Base-by-base conservation (phyloP, 1,140 invertebrate species). In the Hormaphis cornu region DNA sequence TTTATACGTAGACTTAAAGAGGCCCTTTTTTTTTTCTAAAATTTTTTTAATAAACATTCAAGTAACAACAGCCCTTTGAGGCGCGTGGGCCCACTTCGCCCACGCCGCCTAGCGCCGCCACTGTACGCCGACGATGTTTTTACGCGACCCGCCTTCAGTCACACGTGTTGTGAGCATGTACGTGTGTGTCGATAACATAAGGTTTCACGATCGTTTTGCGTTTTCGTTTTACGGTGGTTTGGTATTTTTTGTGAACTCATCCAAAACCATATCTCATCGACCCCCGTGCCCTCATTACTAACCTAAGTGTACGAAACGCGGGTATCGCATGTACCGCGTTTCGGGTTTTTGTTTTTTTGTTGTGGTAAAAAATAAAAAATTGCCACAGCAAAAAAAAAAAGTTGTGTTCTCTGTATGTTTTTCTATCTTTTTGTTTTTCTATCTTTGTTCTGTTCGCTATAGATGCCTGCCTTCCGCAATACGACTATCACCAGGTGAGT, bases 391-490 rank as follows among this genome's bases (percentile, higher is more conserved):
- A 48, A 20, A 66, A n/a, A 22, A 44, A 63, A 63, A 35, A 33
- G 30, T 50, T 66, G 50, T 73, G 53, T 74, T 63, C 70, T 72
- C 61, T 72, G 42, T 58, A 46, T 70, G 71, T 71, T 72, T 71
- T 70, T 72, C 59, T 72, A 69, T 75, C 72, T 75, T 69, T 74
- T 71, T 73, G 72, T 72, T 72, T 73, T 72, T 74, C 73, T 74
- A 70, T 74, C 73, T 74, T 79, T 81, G 79, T 81, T 81, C 80
- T 82, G 79, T 81, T 80, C 81, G 80, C 80, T 80, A 66, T 81
- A 82, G 81, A 82, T 82, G 80, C 80, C 80, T 82, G 80, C 80
- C 81, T 81, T 81, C 79, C 80, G 71, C 74, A 75, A 74, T 76
- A 81, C 76, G 74, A 81, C 73, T 80, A 81, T 71, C 80, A 80